A percentile compares a stretch with the other conserved stretches of the same genome.
phyloP scores from a whole-genome alignment of 2,113 vertebrate species.

The Phocoena sinus region DNA sequence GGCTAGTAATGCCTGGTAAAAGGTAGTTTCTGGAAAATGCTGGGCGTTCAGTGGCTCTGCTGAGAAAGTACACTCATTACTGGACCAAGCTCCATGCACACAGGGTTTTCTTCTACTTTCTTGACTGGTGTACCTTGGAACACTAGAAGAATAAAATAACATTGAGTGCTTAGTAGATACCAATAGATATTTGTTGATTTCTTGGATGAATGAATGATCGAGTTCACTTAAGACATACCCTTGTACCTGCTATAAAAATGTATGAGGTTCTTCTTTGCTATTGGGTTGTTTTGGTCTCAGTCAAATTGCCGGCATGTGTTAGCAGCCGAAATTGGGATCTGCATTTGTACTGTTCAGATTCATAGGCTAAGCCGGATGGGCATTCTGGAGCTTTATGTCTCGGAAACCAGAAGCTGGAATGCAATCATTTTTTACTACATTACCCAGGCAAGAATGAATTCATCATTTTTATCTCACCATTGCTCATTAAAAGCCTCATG shows the following conservation, averaged over 20 bases:
- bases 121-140: background rate
- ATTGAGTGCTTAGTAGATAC: background rate
- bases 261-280: background rate
- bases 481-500: conserved; percentile 71
- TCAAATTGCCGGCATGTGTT: background rate
- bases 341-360: conserved; percentile 24
- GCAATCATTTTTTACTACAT: conserved; percentile 67
- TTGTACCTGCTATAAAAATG: conserved; percentile 18
- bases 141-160: background rate
- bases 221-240: background rate
- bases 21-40: background rate
- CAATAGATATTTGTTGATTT: conserved; percentile 14
- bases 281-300: conserved; percentile 10
- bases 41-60: background rate
- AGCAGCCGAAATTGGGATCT: background rate
- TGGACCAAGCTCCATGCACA: background rate
- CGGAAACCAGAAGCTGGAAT: conserved; percentile 48
- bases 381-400: conserved; percentile 53
- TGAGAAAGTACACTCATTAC: background rate
- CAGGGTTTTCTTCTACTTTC: background rate
- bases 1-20: background rate
- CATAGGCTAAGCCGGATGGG: conserved; percentile 40
- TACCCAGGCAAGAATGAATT: conserved; percentile 65
- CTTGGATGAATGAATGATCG: background rate
- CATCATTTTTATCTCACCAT: conserved; percentile 72